These are phyloP conservation scores for Acrocephalus arundinaceus DNA, from an alignment of 2,113 vertebrate genomes.

Conservation along the genomic window DNA sequence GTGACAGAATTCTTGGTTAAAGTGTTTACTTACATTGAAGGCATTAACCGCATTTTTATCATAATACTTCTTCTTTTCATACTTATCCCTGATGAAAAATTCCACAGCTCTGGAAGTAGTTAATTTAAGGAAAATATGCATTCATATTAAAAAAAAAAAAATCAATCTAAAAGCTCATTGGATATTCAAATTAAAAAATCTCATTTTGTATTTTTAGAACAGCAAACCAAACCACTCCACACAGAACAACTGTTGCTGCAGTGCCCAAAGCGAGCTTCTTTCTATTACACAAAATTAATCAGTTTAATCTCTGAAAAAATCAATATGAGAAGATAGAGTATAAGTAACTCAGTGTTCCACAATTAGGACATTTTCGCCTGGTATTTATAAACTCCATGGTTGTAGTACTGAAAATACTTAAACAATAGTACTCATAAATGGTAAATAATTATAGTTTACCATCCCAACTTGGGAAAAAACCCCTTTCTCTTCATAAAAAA, in stretches of 20 bases:
- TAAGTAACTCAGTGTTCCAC: neutral
- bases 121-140: conserved; percentile 78
- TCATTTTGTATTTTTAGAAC: neutral
- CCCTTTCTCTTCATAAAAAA: neutral
- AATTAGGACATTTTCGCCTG: neutral
- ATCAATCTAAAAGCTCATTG: neutral
- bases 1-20: neutral
- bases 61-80: conserved; percentile 97
- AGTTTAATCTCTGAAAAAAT: neutral
- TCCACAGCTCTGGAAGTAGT: conserved; percentile 90
- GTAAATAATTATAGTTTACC: neutral
- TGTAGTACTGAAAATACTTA: neutral
- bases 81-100: conserved; percentile 99
- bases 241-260: neutral
- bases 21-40: conserved; percentile 84
- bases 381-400: neutral
- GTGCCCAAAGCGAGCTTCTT: neutral
- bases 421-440: neutral
- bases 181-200: neutral
- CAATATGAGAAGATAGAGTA: neutral
- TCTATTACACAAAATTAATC: neutral
- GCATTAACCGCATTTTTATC: conserved; percentile 85
- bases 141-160: neutral
- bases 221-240: neutral
- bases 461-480: neutral